Conservation (phyloP, 2,797 vertebrate species). For the Liparis tanakae region DNA sequence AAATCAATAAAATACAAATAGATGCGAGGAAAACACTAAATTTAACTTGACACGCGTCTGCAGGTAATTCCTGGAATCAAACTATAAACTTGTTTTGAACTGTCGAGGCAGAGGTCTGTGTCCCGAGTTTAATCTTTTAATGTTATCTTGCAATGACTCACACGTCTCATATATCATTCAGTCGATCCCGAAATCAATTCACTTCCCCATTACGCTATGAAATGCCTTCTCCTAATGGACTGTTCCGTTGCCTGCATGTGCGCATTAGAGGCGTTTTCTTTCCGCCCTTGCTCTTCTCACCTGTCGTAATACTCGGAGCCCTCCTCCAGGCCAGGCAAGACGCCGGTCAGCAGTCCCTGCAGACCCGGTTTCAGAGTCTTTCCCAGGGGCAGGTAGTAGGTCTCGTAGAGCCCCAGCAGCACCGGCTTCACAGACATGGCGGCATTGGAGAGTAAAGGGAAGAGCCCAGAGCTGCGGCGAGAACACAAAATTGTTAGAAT, state of each 20-base stretch:
- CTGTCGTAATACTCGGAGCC: conserved; percentile 99
- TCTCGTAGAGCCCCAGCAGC: conserved; percentile 95
- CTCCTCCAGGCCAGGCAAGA: conserved; percentile 96
- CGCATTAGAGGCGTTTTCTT: background rate
- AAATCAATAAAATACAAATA: background rate
- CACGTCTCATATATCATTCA: conserved; percentile 58
- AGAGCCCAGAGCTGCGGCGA: conserved; percentile 90
- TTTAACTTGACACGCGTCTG: background rate
- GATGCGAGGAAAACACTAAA: background rate
- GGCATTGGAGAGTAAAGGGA: conserved; percentile 97
- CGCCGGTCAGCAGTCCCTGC: conserved; percentile 96
- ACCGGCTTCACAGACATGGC: conserved; percentile 99
- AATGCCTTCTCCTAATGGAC: conserved; percentile 35
- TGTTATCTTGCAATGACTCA: conserved; percentile 39
- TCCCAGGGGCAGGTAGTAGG: conserved; percentile 95
- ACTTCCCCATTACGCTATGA: conserved; percentile 23
- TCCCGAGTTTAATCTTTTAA: conserved; percentile 12
- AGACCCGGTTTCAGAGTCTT: conserved; percentile 98
- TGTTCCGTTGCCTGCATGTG: background rate
- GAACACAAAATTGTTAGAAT: background rate
- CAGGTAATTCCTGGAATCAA: background rate
- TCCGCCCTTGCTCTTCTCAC: conserved; percentile 74
- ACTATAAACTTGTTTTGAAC: background rate
- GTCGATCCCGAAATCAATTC: conserved; percentile 44
- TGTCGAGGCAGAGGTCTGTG: conserved; percentile 9